Percentiles rank a stretch among this genome's conserved stretches.
Evolutionary conservation across 1,140 invertebrate genomes (phyloP).

Genomic region (Oncopodura yosiiana): DNA sequence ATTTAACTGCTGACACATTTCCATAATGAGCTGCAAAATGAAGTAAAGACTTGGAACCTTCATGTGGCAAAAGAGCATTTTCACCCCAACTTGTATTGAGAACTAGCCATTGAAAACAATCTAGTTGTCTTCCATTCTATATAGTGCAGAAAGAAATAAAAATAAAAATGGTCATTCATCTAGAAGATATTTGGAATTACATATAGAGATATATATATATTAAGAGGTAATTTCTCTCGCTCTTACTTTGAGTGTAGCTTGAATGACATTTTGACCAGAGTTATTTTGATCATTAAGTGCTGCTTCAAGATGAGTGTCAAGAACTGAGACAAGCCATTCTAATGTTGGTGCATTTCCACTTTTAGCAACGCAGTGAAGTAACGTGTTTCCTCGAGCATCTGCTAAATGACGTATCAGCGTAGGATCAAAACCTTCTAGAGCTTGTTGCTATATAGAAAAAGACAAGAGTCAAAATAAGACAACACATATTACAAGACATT

Average conservation of each 20-base stretch:
- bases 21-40: conserved; percentile 42
- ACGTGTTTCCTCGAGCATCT: conserved; percentile 42
- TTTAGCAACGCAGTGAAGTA: conserved; percentile 40
- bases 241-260: conserved; percentile 41
- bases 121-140: conserved; percentile 38
- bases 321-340: conserved; percentile 38
- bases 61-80: conserved; percentile 28
- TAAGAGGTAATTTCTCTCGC: background rate
- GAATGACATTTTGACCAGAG: conserved; percentile 40
- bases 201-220: conserved; percentile 14
- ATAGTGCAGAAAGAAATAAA: background rate
- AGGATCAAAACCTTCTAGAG: conserved; percentile 40
- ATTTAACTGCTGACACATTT: conserved; percentile 30
- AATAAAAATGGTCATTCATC: conserved; percentile 6
- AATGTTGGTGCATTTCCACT: conserved; percentile 40
- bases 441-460: conserved; percentile 36
- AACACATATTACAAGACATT: conserved; percentile 3
- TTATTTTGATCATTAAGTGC: conserved; percentile 42
- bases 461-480: background rate
- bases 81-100: conserved; percentile 37
- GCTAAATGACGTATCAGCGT: conserved; percentile 42
- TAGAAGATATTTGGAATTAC: too few species aligned
- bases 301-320: conserved; percentile 36
- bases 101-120: conserved; percentile 41
- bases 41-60: conserved; percentile 39